Evolutionary conservation across 1,140 invertebrate genomes (phyloP).

Genomic region (Pogonus chalceus): DNA sequence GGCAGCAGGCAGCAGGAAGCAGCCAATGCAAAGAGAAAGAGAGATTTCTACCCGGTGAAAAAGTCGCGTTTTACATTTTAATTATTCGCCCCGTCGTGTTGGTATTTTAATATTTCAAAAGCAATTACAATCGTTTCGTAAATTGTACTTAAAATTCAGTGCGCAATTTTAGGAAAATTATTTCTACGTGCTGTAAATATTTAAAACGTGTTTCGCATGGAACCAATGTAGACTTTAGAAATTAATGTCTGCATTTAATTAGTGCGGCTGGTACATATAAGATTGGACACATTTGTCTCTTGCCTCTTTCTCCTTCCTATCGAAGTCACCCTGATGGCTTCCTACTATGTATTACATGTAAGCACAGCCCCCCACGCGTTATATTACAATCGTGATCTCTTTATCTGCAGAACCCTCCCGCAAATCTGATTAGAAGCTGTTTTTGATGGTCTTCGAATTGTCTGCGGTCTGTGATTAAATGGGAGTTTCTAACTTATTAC

Average conservation of each 20-base stretch:
- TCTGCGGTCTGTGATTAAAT: too few species aligned
- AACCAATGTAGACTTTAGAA: neutral
- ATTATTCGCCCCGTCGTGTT: conserved; percentile 3
- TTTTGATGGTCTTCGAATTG: too few species aligned
- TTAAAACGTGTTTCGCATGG: neutral
- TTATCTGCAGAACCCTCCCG: too few species aligned
- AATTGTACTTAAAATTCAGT: conserved; percentile 7
- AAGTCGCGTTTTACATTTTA: conserved; percentile 7
- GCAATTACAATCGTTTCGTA: conserved; percentile 7
- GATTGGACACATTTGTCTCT: conserved; percentile 2
- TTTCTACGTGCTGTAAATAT: conserved; percentile 5
- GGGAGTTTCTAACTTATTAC: too few species aligned
- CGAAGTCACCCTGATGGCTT: too few species aligned
- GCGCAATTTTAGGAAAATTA: conserved; percentile 5
- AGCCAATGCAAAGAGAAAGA: neutral
- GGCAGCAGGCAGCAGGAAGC: too few species aligned
- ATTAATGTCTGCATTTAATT: conserved; percentile 7
- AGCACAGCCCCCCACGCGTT: too few species aligned
- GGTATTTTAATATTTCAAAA: conserved; percentile 8
- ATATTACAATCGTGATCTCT: too few species aligned
- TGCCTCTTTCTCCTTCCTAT: too few species aligned
- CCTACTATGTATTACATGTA: too few species aligned
- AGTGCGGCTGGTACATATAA: neutral
- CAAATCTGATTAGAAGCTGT: too few species aligned
- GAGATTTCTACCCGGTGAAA: neutral